Evolutionary conservation across 1,140 invertebrate species (phyloP), one percentile per base, ranked within the genome.

Genomic region (Saccostrea glomerata): DNA sequence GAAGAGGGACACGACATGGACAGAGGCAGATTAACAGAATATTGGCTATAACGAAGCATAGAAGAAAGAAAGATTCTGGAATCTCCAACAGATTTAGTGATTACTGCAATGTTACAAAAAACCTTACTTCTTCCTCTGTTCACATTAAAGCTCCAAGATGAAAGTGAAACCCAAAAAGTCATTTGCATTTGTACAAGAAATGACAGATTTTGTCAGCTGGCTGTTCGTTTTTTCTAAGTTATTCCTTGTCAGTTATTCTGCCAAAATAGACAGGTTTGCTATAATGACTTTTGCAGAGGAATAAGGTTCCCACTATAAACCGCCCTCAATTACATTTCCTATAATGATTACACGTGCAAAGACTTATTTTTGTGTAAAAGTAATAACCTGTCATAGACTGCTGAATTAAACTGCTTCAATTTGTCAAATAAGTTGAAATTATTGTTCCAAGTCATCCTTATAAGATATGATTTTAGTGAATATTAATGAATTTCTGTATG

Each of bases 111-210:
- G 70, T 77, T 77, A 77, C 70, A 77, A 77, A 77, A 77, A 77
- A 23, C 70, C 13, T 17, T 17, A 77, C 30, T 30, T 15, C 70
- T 77, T 77, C 70, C 70, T 77, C 70, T 30, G 70, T 77, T 77
- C 70, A 77, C 70, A 77, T 77, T 77, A 77, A 77, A 77, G 70
- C 70, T 25, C 15, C 23, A 36, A 77, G 70, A 77, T 77, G 70
- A 77, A 77, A 77, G 70, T 77, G 30, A 77, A 77, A 77, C 70
- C 70, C 70, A 17, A 17, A 77, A 77, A 77, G 70, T 77, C 70
- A 77, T 77, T 77, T 77, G 25, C 70, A 77, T 77, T 77, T 77
- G 70, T 77, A 77, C 70, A 77, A 77, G 70, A 77, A 77, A 77
- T 77, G 70, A 77, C 70, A 77, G 70, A 77, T 30, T 77, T 77